A percentile compares a stretch with the other conserved stretches of the same genome.
Evolutionary conservation across 2,113 vertebrate genomes (phyloP).

Genomic region (Emberiza fucata): DNA sequence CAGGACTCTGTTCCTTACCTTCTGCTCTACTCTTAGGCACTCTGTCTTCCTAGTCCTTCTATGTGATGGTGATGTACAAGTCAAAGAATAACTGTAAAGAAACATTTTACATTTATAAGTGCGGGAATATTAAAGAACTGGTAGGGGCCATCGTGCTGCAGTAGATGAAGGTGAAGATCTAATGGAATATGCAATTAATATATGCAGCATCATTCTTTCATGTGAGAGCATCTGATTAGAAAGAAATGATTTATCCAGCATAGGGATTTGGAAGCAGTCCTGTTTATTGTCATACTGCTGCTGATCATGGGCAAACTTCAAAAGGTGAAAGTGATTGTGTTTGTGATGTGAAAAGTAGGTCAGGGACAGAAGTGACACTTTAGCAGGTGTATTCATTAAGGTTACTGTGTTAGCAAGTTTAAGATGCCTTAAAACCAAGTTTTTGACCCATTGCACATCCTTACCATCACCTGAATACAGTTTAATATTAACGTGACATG

Average conservation of each 20-base stretch:
- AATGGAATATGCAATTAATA: conserved; percentile 16
- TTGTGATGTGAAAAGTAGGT: not conserved
- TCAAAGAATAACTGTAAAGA: not conserved
- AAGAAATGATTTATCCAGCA: not conserved
- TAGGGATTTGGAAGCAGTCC: not conserved
- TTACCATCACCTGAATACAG: not conserved
- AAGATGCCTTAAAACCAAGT: not conserved
- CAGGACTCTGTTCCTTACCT: not conserved
- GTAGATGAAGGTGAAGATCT: conserved; percentile 16
- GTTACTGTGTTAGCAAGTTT: not conserved
- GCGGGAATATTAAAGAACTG: not conserved
- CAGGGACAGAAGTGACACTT: not conserved
- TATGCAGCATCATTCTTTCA: conserved; percentile 11
- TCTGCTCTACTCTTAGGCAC: not conserved
- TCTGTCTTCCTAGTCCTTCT: not conserved
- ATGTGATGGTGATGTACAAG: not conserved
- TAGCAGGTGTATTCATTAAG: not conserved
- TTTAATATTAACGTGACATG: not conserved
- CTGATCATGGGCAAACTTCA: not conserved
- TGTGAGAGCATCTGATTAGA: not conserved
- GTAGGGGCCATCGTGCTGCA: not conserved
- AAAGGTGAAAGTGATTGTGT: not conserved
- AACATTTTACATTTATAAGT: not conserved
- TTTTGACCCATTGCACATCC: not conserved
- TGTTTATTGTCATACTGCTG: not conserved